Base-by-base conservation (phyloP, 1,140 invertebrate species). In the Drosophila athabasca region DNA sequence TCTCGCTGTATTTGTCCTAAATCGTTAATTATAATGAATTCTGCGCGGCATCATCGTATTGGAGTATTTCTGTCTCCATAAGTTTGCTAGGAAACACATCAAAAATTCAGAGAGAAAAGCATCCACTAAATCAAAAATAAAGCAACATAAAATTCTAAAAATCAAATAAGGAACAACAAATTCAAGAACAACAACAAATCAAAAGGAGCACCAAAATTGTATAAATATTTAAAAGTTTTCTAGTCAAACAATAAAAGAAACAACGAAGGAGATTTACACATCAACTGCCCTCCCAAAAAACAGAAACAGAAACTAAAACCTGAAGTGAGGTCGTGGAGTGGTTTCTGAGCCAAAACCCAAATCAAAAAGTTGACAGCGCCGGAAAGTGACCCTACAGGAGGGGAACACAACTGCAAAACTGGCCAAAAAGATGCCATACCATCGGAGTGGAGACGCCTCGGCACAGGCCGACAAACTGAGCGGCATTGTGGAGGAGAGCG, bases 401-500 rank as follows among this genome's bases (percentile, higher is more conserved):
- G 50, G 51, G 6, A 7, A 61, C 3, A 39, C 29, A 35, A 69
- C 64, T 44, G 49, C 59, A 69, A 79, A 79, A 7, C 79, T 84
- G 84, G 79, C 83, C 39, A 83, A 68, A 49, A 91, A 85, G 66
- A 92, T 92, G 91, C 91, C 91, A 55, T 90, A 90, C 73, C 90
- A 88, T 76, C 89, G 91, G 57, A 90, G 79, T 49, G 79, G 66
- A 49, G 66, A 66, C 68, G 73, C 85, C 54, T 78, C 76, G 64
- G 89, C 88, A 45, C 90, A 91, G 70, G 89, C 91, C 59, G 91
- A 92, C 59, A 92, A 92, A 73, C 53, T 92, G 49, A 92, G 91
- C 81, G 94, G 94, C 85, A 92, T 95, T 75, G 95, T 95, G 93
- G 95, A 95, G 92, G 94, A 95, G 92, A 93, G 94, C 61, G 95